Base-by-base conservation (phyloP, 1,140 invertebrate species). In the Drosophila kohkoa region DNA sequence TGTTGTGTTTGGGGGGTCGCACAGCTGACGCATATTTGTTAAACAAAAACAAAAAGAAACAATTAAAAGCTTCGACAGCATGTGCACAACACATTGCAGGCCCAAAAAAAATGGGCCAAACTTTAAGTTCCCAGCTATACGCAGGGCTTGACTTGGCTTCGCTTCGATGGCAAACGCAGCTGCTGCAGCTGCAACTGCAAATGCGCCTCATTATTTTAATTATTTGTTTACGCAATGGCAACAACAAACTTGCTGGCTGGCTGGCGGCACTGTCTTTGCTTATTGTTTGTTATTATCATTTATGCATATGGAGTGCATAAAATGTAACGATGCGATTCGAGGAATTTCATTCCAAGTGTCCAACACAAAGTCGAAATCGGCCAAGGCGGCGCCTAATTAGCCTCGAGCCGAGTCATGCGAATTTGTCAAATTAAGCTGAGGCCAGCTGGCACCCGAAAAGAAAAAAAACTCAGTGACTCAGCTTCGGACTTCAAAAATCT, bases 171-270 rank as follows among this genome's bases (percentile, higher is more conserved):
- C 81, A 81, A 78, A 75, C 57, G 38, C 85, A 89, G 77, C 77
- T 77, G 83, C 80, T 49, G 58, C 79, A 73, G 73, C 62, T 74
- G 69, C 55, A 74, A 30, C 35, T 64, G 72, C 66, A 48, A 30
- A 15, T 66, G 35, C 35, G 71, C 62, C 77, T 75, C 78, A 89
- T 89, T 89, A 89, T 79, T 90, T 85, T 89, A 89, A 89, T 89
- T 89, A 89, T 89, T 89, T 89, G 85, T 89, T 89, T 89, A 89
- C 76, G 81, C 85, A 89, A 79, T 10, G 46, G 78, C 79, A 89
- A 89, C 85, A 65, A 64, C 48, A 35, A 54, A 54, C 28, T 79
- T 75, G 82, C 76, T 82, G 15, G 15, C 15, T 15, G 72, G 74
- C 77, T 65, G 80, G 75, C 83, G 82, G 83, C 79, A 75, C 74